phyloP scores from a whole-genome alignment of 2,113 vertebrate genomes.

The Solea solea region DNA sequence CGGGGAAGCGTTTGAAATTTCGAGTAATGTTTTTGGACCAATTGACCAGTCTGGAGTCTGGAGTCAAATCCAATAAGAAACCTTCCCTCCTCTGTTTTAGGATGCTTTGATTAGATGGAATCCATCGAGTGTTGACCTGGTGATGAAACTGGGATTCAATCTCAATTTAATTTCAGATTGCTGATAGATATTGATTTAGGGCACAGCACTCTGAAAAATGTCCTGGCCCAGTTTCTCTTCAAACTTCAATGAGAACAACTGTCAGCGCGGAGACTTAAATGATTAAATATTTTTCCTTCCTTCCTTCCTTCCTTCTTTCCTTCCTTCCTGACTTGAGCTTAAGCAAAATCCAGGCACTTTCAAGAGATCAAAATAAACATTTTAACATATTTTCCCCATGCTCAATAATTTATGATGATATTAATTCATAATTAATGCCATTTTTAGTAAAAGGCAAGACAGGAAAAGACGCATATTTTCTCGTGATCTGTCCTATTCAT shows the following conservation, averaged over 20 bases:
- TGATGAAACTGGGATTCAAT: slow-evolving; percentile 80
- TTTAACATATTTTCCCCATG: too few relatives aligned
- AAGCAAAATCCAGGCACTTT: slow-evolving; percentile 60
- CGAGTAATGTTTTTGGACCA: slow-evolving; percentile 53
- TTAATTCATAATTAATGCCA: too few relatives aligned
- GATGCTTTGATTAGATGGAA: slow-evolving; percentile 81
- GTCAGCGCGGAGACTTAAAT: slow-evolving; percentile 56
- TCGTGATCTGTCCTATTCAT: too few relatives aligned
- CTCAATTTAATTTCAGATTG: slow-evolving; percentile 89
- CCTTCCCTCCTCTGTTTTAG: slow-evolving; percentile 78
- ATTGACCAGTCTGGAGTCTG: slow-evolving; percentile 59
- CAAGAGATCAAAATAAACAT: slow-evolving; percentile 13
- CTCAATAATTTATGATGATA: too few relatives aligned
- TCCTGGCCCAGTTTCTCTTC: slow-evolving; percentile 46
- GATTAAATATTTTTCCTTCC: slow-evolving; percentile 63
- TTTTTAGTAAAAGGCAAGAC: too few relatives aligned
- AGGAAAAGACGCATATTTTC: too few relatives aligned
- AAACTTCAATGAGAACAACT: slow-evolving; percentile 55
- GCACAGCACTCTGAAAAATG: slow-evolving; percentile 81
- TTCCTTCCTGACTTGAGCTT: slow-evolving; percentile 20
- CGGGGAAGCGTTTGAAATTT: slow-evolving; percentile 22
- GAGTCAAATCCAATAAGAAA: slow-evolving; percentile 68
- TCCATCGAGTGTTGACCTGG: slow-evolving; percentile 61
- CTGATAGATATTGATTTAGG: slow-evolving; percentile 93
- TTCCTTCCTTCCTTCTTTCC: slow-evolving; percentile 18